Evolutionary conservation across 2,113 vertebrate species (phyloP).

Genomic region (Clarias gariepinus): DNA sequence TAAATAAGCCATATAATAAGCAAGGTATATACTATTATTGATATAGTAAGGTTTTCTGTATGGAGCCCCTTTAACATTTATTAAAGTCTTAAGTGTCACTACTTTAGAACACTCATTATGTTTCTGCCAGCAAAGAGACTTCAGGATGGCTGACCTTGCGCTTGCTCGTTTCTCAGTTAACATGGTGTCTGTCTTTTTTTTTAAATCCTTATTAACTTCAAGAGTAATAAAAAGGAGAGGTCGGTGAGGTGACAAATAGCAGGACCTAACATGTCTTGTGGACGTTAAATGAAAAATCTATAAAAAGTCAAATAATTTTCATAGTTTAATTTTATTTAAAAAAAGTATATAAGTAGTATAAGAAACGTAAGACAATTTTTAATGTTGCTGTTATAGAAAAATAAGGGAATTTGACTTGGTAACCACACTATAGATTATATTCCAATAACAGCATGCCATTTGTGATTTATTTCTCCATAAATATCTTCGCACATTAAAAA

Average conservation of each 20-base stretch:
- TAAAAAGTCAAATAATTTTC: no score
- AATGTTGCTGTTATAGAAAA: neutral
- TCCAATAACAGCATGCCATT: neutral
- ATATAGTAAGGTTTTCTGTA: neutral
- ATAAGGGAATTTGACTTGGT: neutral
- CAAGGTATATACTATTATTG: neutral
- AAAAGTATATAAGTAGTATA: neutral
- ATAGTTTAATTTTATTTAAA: neutral
- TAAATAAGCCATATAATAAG: no score
- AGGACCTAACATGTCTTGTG: neutral
- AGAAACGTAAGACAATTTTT: neutral
- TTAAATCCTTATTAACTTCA: neutral
- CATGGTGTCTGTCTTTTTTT: neutral
- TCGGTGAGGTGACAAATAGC: neutral
- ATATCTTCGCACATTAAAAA: neutral
- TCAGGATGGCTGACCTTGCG: neutral
- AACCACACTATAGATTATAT: neutral
- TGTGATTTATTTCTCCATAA: neutral
- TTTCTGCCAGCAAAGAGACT: neutral
- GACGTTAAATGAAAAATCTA: neutral
- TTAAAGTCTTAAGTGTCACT: neutral
- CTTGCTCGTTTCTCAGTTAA: neutral
- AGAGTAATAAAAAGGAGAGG: neutral
- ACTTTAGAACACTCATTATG: neutral
- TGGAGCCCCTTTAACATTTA: neutral